Evolutionary conservation across 2,113 vertebrate species (phyloP).

Genomic region (Siphamia tubifer): DNA sequence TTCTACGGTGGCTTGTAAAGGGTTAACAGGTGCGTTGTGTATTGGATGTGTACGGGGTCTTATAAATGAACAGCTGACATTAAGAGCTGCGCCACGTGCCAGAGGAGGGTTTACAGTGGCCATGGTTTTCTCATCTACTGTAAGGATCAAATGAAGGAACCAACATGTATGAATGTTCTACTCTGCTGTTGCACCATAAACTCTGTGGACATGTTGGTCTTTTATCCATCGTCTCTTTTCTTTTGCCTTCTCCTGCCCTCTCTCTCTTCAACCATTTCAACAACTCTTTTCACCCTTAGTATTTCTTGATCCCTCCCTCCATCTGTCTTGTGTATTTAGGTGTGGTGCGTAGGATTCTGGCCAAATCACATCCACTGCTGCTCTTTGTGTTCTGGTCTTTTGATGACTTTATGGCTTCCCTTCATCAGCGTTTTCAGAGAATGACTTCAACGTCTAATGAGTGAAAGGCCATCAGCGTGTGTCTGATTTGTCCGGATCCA

Average conservation of each 20-base stretch:
- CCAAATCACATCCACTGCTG: constrained; percentile 43
- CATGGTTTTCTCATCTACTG: constrained; percentile 50
- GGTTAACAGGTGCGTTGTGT: constrained; percentile 22
- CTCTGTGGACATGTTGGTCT: not conserved
- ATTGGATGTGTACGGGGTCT: constrained; percentile 59
- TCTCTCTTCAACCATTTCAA: not conserved
- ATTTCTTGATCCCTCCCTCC: constrained; percentile 7
- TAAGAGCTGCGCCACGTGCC: constrained; percentile 62
- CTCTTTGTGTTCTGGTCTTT: constrained; percentile 14
- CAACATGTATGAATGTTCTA: constrained; percentile 45
- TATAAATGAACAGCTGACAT: constrained; percentile 66
- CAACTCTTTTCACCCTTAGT: not conserved
- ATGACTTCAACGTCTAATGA: not conserved
- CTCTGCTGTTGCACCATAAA: not conserved
- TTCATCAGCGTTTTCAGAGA: not conserved
- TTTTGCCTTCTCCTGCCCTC: not conserved
- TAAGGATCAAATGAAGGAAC: constrained; percentile 53
- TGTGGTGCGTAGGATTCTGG: constrained; percentile 34
- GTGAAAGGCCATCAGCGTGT: not conserved
- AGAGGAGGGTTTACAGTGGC: constrained; percentile 46
- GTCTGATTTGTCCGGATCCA: not conserved
- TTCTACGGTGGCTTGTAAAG: too few species aligned
- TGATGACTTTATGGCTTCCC: constrained; percentile 7
- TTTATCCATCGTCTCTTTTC: not conserved
- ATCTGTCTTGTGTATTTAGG: constrained; percentile 56